Evolutionary conservation across 2,113 vertebrate genomes (phyloP).

Genomic region (Grantiella picta): DNA sequence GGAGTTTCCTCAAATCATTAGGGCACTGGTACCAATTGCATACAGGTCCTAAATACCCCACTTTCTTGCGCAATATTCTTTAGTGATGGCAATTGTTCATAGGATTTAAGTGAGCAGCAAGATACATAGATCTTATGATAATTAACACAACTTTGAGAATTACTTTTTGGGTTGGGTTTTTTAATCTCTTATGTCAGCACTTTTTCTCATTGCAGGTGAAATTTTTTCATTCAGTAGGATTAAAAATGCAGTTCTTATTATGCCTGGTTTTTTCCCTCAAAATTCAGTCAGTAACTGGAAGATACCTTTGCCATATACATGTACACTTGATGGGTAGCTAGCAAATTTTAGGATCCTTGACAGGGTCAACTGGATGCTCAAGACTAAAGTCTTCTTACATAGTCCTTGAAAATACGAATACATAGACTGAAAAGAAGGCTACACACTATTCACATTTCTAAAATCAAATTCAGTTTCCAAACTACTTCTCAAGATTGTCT

Average conservation of each 20-base stretch:
- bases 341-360: neutral
- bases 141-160: neutral
- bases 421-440: neutral
- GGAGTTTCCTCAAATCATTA: neutral
- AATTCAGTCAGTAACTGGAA: neutral
- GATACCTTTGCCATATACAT: neutral
- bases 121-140: accelerated
- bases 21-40: accelerated
- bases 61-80: neutral
- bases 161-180: neutral
- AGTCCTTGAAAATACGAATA: neutral
- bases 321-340: neutral
- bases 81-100: neutral
- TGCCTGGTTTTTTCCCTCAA: accelerated
- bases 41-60: neutral
- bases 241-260: neutral
- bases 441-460: neutral
- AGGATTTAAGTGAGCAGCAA: neutral
- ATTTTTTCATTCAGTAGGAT: neutral
- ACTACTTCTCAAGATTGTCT: neutral
- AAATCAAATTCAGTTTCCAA: neutral
- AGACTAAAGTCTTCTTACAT: neutral
- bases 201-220: neutral
- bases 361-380: neutral
- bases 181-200: neutral